Base-by-base conservation (phyloP, 2,113 vertebrate species). In the Chionodraco myersi region DNA sequence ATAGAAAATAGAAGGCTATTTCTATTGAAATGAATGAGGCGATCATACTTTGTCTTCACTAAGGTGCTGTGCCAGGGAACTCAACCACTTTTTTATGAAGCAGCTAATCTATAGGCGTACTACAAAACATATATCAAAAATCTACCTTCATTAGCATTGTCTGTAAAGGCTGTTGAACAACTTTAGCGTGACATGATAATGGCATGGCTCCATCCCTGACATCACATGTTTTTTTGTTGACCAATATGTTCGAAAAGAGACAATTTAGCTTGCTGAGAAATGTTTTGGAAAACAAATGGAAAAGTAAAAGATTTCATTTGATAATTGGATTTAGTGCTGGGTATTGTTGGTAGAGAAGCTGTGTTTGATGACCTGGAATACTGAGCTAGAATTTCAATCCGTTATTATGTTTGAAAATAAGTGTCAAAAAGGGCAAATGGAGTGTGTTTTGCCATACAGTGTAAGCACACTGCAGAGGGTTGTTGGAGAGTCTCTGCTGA, bases 401-500 rank as follows among this genome's bases (percentile, higher is more conserved):
- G 65, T 62, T 70, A 12, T 62, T 68, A 60, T 83, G 72, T 72
- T 44, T 73, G 54, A 14, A 73, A 69, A 21, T 7, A 11, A 54
- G 75, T 36, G 53, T 13, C 62, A 54, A 41, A 47, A 26, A 49
- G 66, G 26, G 16, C 47, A 68, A 30, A 21, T 21, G 26, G 63
- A 78, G 69, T 66, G 48, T 85, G 73, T 66, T 71, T 67, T 36
- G 41, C 69, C 68, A 76, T 69, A 21, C 21, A 21, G 21, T 21
- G 21, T 21, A 77, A 75, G 54, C 69, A 72, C 65, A 13, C 72
- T 56, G 41, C 77, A 67, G 86, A 79, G 80, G 67, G 83, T 52
- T 64, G 80, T 26, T 67, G 23, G 72, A 75, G 36, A 12, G 44
- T 64, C n/a, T 63, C n/a, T 26, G 44, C 60, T 21, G 60, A 62